These are phyloP conservation scores for Xylophagus ater DNA, from an alignment of 2,888 invertebrate genomes.

Conservation along the genomic window DNA sequence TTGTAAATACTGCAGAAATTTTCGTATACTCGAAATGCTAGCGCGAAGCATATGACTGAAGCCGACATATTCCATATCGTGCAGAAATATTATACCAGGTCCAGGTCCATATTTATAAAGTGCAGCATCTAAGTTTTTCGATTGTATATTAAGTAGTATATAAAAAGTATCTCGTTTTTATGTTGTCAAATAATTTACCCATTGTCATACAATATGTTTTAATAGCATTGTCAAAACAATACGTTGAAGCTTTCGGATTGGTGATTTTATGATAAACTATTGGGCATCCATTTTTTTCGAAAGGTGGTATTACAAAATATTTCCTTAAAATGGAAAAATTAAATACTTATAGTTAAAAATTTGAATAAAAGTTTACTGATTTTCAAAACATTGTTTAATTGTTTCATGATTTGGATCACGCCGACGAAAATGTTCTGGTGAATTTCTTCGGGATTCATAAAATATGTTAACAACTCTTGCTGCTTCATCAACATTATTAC, in stretches of 20 bases:
- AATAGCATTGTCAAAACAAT: slow-evolving; percentile 47
- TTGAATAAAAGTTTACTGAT: slow-evolving; percentile 37
- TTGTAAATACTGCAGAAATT: slow-evolving; percentile 53
- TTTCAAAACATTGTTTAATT: slow-evolving; percentile 38
- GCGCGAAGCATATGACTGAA: slow-evolving; percentile 47
- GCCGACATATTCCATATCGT: slow-evolving; percentile 53
- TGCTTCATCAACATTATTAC: slow-evolving; percentile 14
- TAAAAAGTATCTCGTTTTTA: not conserved
- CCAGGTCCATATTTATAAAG: slow-evolving; percentile 47
- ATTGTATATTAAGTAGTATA: not conserved
- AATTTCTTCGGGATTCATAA: slow-evolving; percentile 46
- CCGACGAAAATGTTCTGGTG: slow-evolving; percentile 52
- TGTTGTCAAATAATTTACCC: slow-evolving; percentile 33
- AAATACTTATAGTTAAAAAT: not conserved
- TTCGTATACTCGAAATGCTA: slow-evolving; percentile 45
- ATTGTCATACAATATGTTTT: slow-evolving; percentile 50
- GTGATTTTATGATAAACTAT: slow-evolving; percentile 51
- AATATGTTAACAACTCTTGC: slow-evolving; percentile 42
- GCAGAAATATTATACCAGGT: slow-evolving; percentile 51
- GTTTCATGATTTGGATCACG: slow-evolving; percentile 39
- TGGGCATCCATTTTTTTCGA: slow-evolving; percentile 45
- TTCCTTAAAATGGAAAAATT: slow-evolving; percentile 39
- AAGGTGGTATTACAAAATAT: slow-evolving; percentile 47
- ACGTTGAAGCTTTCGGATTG: slow-evolving; percentile 46
- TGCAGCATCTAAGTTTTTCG: slow-evolving; percentile 41